Evolutionary conservation across 2,888 invertebrate genomes (phyloP).

Genomic region (Stomorhina lunata): DNA sequence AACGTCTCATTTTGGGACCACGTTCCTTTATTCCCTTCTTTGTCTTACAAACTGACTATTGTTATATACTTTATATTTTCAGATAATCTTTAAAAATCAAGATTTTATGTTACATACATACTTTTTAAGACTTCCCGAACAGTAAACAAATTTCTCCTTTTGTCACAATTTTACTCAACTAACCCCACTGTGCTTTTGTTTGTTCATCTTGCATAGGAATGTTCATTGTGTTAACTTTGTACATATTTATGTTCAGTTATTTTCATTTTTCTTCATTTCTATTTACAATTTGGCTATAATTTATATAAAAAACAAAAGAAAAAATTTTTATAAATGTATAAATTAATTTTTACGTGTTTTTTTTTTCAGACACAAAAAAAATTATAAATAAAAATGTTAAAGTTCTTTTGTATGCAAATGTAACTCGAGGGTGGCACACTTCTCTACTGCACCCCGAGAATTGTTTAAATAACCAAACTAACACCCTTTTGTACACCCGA

Average conservation of each 20-base stretch:
- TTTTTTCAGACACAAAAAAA: not conserved
- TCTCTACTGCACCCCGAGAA: not conserved
- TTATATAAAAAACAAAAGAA: constrained; percentile 9
- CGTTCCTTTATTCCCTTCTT: too few species aligned
- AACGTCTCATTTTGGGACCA: too few species aligned
- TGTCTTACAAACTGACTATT: too few species aligned
- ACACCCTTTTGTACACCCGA: constrained; percentile 6
- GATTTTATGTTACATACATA: too few species aligned
- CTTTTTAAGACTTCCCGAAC: too few species aligned
- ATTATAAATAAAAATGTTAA: constrained; percentile 2
- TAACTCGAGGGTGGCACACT: constrained; percentile 48
- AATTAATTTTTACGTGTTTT: constrained; percentile 26
- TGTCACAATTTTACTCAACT: too few species aligned
- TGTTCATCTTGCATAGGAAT: constrained; percentile 1
- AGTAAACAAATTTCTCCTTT: too few species aligned
- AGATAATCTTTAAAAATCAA: too few species aligned
- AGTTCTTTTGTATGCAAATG: constrained; percentile 51
- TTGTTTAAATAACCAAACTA: not conserved
- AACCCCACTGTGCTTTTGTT: not conserved
- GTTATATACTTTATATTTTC: too few species aligned
- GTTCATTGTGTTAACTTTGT: not conserved
- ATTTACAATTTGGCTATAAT: constrained; percentile 35
- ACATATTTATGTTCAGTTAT: not conserved
- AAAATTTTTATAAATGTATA: constrained; percentile 1
- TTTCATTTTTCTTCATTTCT: not conserved